Conservation (phyloP, 2,888 invertebrate species). For the Neoscelio sp. region DNA sequence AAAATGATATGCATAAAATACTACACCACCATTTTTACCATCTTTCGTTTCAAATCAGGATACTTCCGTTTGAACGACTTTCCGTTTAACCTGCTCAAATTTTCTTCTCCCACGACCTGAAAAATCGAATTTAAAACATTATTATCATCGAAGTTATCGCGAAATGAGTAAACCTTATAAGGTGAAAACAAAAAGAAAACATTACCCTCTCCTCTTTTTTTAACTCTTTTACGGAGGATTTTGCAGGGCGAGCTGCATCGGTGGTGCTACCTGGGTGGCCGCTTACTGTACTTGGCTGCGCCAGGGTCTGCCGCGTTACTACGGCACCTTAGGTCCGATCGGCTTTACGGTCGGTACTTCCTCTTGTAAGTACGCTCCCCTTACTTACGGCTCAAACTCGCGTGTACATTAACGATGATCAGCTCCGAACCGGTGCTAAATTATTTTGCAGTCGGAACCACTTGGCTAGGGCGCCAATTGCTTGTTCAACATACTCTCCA, state of each 20-base stretch:
- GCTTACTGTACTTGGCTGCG: constrained; percentile 71
- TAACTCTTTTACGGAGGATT: no score
- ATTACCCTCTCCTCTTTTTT: no score
- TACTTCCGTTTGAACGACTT: no score
- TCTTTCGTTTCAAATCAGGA: no score
- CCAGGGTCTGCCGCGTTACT: constrained; percentile 80
- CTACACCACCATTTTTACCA: no score
- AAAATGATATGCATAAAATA: no score
- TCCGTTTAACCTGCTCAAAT: no score
- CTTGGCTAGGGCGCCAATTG: constrained; percentile 71
- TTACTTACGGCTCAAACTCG: constrained; percentile 82
- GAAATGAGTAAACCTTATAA: no score
- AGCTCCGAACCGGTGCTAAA: constrained; percentile 81
- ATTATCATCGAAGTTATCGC: no score
- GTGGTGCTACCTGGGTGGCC: constrained; percentile 28
- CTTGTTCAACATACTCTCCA: constrained; percentile 75
- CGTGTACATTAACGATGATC: constrained; percentile 81
- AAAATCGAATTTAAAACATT: no score
- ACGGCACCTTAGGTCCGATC: constrained; percentile 77
- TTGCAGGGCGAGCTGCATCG: constrained; percentile 65
- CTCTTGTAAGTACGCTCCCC: constrained; percentile 82
- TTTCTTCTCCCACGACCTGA: no score
- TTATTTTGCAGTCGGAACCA: constrained; percentile 80
- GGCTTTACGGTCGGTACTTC: constrained; percentile 77
- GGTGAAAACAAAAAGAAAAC: no score